Conservation (phyloP, 2,113 vertebrate species). For the Psophia crepitans region DNA sequence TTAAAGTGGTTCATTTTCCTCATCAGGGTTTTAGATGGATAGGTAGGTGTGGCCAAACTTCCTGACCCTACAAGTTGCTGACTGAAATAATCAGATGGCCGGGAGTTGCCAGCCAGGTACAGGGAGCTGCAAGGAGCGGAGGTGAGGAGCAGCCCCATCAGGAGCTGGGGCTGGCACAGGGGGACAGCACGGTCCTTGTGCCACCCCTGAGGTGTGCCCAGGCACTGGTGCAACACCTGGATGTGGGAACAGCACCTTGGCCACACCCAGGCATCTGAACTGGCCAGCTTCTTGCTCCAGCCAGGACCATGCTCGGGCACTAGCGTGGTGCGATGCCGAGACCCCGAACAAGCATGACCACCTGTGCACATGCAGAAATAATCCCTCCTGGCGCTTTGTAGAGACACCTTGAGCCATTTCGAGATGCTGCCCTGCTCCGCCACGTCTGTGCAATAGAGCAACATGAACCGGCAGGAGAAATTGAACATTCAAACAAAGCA, state of each 20-base stretch:
- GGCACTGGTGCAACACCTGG: background rate
- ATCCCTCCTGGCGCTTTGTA: background rate
- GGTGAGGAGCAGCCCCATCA: rapidly evolving
- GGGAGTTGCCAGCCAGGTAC: background rate
- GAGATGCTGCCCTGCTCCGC: background rate
- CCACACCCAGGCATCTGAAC: background rate
- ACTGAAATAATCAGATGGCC: background rate
- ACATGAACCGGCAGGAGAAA: background rate
- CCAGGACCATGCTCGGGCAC: background rate
- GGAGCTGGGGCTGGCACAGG: background rate
- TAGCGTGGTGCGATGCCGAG: background rate
- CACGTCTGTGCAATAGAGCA: background rate
- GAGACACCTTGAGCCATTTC: background rate
- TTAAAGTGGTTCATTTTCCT: conserved; percentile 15
- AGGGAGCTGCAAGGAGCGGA: rapidly evolving
- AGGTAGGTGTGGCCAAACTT: background rate
- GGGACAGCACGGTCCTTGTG: background rate
- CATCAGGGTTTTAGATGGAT: background rate
- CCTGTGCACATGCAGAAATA: background rate
- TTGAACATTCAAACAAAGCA: background rate
- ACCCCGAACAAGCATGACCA: background rate
- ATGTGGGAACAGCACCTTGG: background rate
- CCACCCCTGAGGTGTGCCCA: background rate
- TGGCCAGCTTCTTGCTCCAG: background rate
- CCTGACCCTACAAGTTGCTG: background rate